Evolutionary conservation across 2,113 vertebrate genomes (phyloP).

Genomic region (Micronisus gabar): DNA sequence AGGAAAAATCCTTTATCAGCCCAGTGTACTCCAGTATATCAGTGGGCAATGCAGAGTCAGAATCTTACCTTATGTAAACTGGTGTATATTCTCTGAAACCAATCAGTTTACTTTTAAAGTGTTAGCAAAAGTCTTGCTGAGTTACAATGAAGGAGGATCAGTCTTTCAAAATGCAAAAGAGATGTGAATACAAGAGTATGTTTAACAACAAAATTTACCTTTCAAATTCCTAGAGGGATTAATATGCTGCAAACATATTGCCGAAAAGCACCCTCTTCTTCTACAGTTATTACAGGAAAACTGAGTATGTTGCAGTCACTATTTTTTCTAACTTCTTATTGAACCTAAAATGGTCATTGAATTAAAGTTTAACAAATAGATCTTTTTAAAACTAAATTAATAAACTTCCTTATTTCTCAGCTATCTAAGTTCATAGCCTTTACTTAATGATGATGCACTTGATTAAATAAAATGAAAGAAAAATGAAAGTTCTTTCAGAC

Average conservation of each 20-base stretch:
- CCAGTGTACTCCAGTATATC: not conserved
- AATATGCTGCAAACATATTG: not conserved
- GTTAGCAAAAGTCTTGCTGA: not conserved
- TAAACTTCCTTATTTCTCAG: conserved; percentile 75
- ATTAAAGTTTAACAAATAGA: conserved; percentile 71
- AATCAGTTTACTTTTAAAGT: not conserved
- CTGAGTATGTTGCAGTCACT: conserved; percentile 31
- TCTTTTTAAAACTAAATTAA: conserved; percentile 70
- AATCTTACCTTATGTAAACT: not conserved
- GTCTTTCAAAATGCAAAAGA: not conserved
- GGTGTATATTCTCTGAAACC: not conserved
- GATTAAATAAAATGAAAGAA: conserved; percentile 84
- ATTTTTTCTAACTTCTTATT: conserved; percentile 20
- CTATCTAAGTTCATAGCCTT: conserved; percentile 68
- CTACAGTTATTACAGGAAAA: not conserved
- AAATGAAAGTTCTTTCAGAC: conserved; percentile 81
- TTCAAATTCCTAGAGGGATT: not conserved
- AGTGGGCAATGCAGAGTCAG: not conserved
- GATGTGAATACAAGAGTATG: not conserved
- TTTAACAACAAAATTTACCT: not conserved
- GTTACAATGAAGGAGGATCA: not conserved
- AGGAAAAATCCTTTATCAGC: not conserved
- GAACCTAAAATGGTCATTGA: conserved; percentile 40
- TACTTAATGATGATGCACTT: conserved; percentile 80
- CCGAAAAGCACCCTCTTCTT: not conserved